These are phyloP conservation scores for Aporophyla lueneburgensis DNA, from an alignment of 2,888 invertebrate species.

Conservation along the genomic window DNA sequence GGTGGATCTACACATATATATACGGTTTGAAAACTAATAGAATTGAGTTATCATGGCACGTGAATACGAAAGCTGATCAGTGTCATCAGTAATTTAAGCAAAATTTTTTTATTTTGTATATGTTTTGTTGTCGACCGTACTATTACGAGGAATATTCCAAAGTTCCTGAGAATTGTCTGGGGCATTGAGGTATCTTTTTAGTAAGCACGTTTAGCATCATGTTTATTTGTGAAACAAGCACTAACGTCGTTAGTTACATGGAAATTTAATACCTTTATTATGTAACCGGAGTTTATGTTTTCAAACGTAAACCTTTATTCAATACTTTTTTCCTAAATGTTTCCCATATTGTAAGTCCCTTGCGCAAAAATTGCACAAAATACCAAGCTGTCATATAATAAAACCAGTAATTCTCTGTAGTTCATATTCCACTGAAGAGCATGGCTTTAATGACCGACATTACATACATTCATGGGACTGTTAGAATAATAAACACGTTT, in stretches of 20 bases:
- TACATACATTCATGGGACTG: too few species aligned
- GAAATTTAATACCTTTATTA: slow-evolving; percentile 8
- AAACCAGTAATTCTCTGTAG: too few species aligned
- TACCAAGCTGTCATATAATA: too few species aligned
- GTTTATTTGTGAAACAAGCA: slow-evolving; percentile 12
- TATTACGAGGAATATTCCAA: slow-evolving; percentile 27
- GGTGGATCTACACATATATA: background rate
- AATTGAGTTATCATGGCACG: background rate
- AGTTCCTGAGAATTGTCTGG: slow-evolving; percentile 35
- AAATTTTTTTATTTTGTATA: too few species aligned
- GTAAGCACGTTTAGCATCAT: slow-evolving; percentile 12
- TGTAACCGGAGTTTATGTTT: slow-evolving; percentile 14
- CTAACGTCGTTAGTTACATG: background rate
- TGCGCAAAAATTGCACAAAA: too few species aligned
- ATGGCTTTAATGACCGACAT: too few species aligned
- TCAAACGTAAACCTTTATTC: too few species aligned
- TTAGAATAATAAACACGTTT: too few species aligned
- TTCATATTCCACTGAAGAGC: too few species aligned
- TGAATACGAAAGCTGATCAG: background rate
- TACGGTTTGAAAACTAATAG: background rate
- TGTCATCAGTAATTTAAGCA: too few species aligned
- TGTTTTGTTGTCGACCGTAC: slow-evolving; percentile 20
- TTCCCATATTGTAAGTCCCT: too few species aligned
- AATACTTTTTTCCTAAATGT: too few species aligned
- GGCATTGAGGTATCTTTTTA: slow-evolving; percentile 23